These are phyloP conservation scores for Eunapius fragilis DNA, from an alignment of 37 sponge, comb jelly and placozoan species.

Conservation along the genomic window DNA sequence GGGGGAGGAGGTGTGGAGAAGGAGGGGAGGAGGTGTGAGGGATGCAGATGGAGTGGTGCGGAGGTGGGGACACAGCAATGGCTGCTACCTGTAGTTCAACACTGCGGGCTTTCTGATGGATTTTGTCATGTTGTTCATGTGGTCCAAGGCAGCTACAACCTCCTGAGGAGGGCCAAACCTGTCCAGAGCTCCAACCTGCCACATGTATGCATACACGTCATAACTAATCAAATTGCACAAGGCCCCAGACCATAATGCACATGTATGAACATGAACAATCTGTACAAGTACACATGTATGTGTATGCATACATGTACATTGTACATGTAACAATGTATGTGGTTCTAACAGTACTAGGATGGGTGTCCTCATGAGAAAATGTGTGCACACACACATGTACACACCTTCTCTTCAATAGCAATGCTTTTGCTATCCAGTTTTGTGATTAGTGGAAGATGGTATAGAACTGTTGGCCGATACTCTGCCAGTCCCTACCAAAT, in stretches of 20 bases:
- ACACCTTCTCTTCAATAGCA: constrained; percentile 58
- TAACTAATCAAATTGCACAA: too few species aligned
- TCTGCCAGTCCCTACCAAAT: constrained; percentile 18
- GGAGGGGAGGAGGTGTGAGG: background rate
- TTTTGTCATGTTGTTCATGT: constrained; percentile 57
- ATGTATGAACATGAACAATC: background rate
- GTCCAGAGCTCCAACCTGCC: constrained; percentile 64
- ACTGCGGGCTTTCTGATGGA: constrained; percentile 46
- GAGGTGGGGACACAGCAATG: too few species aligned
- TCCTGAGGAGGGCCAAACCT: constrained; percentile 53
- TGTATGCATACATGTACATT: too few species aligned
- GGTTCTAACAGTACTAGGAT: too few species aligned
- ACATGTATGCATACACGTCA: background rate
- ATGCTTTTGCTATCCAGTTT: constrained; percentile 45
- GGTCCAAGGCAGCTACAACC: constrained; percentile 63
- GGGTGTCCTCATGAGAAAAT: too few species aligned
- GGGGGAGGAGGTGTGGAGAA: background rate
- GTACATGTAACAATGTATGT: background rate
- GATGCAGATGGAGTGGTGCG: too few species aligned
- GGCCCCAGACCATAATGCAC: too few species aligned
- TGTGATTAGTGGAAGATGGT: constrained; percentile 35
- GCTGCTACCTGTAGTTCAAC: constrained; percentile 69
- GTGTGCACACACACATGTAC: too few species aligned
- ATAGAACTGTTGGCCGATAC: constrained; percentile 52
- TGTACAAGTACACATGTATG: too few species aligned